Evolutionary conservation across 2,113 vertebrate genomes (phyloP), one percentile per base, ranked within the genome.

Genomic region (Hippoglossus stenolepis): DNA sequence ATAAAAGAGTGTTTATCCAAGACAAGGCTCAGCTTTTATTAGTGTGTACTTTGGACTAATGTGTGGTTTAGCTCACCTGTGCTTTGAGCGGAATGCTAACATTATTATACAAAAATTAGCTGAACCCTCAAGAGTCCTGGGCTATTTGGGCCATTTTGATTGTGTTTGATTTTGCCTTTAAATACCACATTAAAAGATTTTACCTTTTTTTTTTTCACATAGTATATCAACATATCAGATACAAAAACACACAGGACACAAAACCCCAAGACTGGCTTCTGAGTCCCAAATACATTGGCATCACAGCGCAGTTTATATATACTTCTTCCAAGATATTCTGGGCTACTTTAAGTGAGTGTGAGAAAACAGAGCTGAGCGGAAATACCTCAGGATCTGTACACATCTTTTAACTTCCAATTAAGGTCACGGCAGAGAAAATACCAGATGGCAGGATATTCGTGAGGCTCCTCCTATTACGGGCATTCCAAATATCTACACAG

Each of bases 351-450:
- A 63, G 79, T 69, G 62, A 74, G 58, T 86, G 64, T 76, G 74
- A 80, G 81, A 82, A 82, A 83, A 66, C 68, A 77, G 43, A 70
- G 71, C 78, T 28, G 58, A 72, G 75, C 68, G 61, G 28, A 80
- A 74, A 86, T 84, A 79, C 70, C 68, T 85, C 73, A 64, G 23
- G 40, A 83, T 66, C 51, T 66, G 5, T 83, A 82, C 76, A 56
- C 53, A 72, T 90, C 77, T 82, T 75, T 84, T 9, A 85, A 90
- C 82, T 90, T 86, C 88, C 86, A 87, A 87, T 85, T 91, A 85
- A 82, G 90, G 90, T 90, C 88, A 90, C 80, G 72, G 38, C 64
- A 75, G 67, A 56, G 80, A 76, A 88, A 66, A 82, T 45, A 72
- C 59, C 53, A 31, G 45, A 76, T 54, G 71, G 65, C 28, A 49